Evolutionary conservation across 2,113 vertebrate species (phyloP), one percentile per base, ranked within the genome.

Genomic region (Trinectes maculatus): DNA sequence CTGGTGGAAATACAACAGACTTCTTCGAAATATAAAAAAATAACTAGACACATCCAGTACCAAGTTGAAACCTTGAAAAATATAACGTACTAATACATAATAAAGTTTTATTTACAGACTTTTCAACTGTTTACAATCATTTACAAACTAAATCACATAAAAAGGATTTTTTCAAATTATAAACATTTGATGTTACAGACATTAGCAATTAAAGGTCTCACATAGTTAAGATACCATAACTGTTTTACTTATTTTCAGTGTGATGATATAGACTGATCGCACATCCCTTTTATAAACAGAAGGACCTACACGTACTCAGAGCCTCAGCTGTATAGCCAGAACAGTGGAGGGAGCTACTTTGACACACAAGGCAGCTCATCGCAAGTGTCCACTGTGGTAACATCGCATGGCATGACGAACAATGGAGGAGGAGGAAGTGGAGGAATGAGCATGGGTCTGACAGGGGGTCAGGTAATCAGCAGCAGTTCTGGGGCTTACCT

Each of bases 321-420:
- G 84, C 94, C 97, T 2, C 96, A 96, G 93, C 92, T 99, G 79
- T 99, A 97, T 52, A 93, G 94, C 58, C 94, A 97, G 79, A 96
- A 96, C 94, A 93, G 94, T 7, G 88, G 94, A 1, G 92, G 96
- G 1, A 95, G 92, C 83, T 99, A 98, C 87, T 99, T 99, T 8
- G 97, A 99, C 83, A 90, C 95, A 0, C 95, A 95, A 36, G 95
- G 94, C 63, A 93, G 94, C 33, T 92, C 94, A 1, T 89, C 95
- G 28, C 96, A 98, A 91, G 96, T 96, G 91, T 95, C 95, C 78
- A 94, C 96, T 42, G 95, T 95, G 79, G 91, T 95, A 75, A 95
- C 95, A 3, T 94, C 95, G 70, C 97, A 99, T 87, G 91, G 94
- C 91, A 95, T 99, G 96, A 94, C 95, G 92, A 97, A 94, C 91